These are phyloP conservation scores for Lycophotia porphyrea DNA, from an alignment of 2,888 invertebrate genomes.

Conservation along the genomic window DNA sequence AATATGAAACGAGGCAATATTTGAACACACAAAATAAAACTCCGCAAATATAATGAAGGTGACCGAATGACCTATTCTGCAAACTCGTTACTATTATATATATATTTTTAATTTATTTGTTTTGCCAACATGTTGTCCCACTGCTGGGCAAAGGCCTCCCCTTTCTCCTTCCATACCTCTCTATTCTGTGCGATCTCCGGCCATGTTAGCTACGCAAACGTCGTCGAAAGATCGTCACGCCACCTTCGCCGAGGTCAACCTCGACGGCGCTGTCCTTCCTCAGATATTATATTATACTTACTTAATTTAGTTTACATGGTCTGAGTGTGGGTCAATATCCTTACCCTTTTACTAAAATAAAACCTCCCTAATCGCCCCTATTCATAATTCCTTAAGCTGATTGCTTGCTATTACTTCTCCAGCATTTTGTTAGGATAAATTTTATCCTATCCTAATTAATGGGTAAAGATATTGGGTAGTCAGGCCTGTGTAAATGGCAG, in stretches of 20 bases:
- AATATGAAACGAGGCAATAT: neutral
- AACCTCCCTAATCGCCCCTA: conserved; percentile 24
- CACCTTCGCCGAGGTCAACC: no score
- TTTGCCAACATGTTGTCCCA: no score
- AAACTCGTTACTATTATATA: neutral
- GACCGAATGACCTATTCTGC: conserved; percentile 1
- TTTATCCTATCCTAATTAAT: conserved; percentile 41
- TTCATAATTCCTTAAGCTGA: conserved; percentile 49
- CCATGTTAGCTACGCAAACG: no score
- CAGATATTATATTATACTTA: neutral
- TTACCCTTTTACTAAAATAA: conserved; percentile 36
- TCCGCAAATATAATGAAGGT: neutral
- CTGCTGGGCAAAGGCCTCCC: no score
- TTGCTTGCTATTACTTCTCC: conserved; percentile 37
- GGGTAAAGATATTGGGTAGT: conserved; percentile 33
- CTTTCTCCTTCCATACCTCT: no score
- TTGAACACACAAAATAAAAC: conserved; percentile 11
- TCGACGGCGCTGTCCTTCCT: no score
- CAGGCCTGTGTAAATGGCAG: conserved; percentile 2
- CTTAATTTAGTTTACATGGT: neutral
- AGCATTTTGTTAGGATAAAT: conserved; percentile 33
- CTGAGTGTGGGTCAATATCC: neutral
- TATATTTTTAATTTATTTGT: no score
- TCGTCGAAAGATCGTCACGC: no score
- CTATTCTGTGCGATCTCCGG: no score